Percentiles rank a stretch among this genome's conserved stretches.
phyloP scores from a whole-genome alignment of 1,140 invertebrate species.

The Myzus persicae region DNA sequence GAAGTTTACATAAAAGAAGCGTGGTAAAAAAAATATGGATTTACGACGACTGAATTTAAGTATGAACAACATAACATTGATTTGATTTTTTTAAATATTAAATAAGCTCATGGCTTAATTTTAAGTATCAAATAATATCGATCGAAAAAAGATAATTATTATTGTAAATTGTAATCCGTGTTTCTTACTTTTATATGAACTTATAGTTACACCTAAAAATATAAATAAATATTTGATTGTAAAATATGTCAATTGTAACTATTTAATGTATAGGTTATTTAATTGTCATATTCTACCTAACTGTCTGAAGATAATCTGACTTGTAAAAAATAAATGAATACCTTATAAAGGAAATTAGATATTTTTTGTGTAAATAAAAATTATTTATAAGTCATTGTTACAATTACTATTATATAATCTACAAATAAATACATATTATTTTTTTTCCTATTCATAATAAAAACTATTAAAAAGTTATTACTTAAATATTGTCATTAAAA shows the following conservation, averaged over 20 bases:
- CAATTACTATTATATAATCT: too few species aligned
- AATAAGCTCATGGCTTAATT: background rate
- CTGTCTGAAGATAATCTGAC: background rate
- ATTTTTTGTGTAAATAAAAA: background rate
- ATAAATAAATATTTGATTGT: background rate
- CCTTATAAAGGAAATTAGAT: background rate
- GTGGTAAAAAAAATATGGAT: background rate
- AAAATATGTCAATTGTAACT: background rate
- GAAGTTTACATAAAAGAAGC: background rate
- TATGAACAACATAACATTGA: background rate
- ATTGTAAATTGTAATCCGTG: background rate
- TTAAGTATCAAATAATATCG: too few species aligned
- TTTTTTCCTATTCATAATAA: background rate
- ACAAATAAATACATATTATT: background rate
- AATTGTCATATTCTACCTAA: too few species aligned
- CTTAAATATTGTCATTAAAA: background rate
- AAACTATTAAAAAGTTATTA: background rate
- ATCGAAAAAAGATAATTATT: background rate
- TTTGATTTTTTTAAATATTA: background rate
- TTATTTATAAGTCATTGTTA: background rate
- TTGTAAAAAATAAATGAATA: background rate
- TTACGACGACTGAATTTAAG: background rate
- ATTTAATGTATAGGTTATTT: background rate
- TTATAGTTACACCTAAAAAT: background rate
- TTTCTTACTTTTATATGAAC: background rate